Conservation (phyloP, 2,113 vertebrate genomes). For the Meleagris gallopavo region DNA sequence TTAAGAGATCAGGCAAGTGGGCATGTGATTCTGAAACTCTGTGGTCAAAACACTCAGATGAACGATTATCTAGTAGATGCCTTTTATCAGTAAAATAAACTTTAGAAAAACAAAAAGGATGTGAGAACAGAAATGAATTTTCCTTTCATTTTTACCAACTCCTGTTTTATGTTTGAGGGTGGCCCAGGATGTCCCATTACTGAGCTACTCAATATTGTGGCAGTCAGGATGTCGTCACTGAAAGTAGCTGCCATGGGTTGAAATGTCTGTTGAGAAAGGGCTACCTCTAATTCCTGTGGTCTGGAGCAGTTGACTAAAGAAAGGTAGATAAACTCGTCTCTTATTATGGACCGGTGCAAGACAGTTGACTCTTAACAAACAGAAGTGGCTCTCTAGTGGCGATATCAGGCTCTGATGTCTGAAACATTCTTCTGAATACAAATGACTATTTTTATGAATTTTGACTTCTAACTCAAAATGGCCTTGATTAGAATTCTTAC, state of each 20-base stretch:
- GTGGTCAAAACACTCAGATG: not conserved
- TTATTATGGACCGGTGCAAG: not conserved
- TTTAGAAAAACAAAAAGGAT: not conserved
- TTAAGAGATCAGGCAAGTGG: not conserved
- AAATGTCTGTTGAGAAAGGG: not conserved
- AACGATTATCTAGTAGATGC: not conserved
- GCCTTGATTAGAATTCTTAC: not conserved
- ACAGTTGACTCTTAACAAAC: not conserved
- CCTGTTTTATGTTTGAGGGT: not conserved
- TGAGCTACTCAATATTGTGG: not conserved
- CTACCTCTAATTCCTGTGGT: not conserved
- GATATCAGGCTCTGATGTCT: not conserved
- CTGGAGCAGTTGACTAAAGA: not conserved
- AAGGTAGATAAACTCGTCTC: conserved; percentile 3
- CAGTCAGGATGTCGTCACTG: rapidly evolving
- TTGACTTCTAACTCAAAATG: not conserved
- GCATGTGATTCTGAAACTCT: not conserved
- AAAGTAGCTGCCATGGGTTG: not conserved
- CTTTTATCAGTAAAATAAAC: not conserved
- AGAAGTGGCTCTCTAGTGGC: not conserved
- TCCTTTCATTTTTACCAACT: not conserved
- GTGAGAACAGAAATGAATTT: not conserved
- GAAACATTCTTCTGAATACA: not conserved
- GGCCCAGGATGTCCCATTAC: not conserved
- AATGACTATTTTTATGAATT: not conserved